Evolutionary conservation across 2,113 vertebrate species (phyloP).

Genomic region (Amphiprion ocellaris): DNA sequence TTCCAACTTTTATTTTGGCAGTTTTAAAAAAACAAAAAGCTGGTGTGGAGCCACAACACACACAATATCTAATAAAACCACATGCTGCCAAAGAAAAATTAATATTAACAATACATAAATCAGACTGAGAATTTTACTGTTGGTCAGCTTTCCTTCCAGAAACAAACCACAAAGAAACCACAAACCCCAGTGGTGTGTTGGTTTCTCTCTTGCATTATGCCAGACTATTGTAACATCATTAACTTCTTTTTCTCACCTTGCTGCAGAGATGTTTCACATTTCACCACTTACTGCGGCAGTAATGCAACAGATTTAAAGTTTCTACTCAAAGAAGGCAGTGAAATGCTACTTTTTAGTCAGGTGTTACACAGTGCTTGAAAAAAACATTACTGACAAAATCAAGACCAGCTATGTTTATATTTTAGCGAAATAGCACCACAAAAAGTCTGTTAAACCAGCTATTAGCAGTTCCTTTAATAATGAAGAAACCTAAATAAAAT

Average conservation of each 20-base stretch:
- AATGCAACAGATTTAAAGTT: neutral
- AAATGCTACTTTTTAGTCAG: neutral
- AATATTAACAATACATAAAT: constrained; percentile 4
- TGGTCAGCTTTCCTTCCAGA: neutral
- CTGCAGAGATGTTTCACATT: neutral
- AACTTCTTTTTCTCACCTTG: neutral
- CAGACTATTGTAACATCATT: neutral
- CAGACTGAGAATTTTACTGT: neutral
- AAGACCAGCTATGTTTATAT: too few relatives aligned
- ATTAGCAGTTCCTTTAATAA: too few relatives aligned
- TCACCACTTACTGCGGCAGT: neutral
- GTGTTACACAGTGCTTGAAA: neutral
- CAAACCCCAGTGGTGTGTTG: neutral
- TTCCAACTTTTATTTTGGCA: constrained; percentile 7
- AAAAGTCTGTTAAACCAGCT: too few relatives aligned
- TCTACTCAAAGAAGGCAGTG: neutral
- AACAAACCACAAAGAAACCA: constrained; percentile 25
- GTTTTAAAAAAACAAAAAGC: neutral
- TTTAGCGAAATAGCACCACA: too few relatives aligned
- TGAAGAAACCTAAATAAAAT: too few relatives aligned
- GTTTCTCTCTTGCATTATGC: neutral
- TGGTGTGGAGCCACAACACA: neutral
- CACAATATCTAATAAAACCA: neutral
- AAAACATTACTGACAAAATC: too few relatives aligned
- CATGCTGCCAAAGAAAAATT: neutral